Conservation (phyloP, 2,113 vertebrate species). For the Campylomormyrus tamandua region DNA sequence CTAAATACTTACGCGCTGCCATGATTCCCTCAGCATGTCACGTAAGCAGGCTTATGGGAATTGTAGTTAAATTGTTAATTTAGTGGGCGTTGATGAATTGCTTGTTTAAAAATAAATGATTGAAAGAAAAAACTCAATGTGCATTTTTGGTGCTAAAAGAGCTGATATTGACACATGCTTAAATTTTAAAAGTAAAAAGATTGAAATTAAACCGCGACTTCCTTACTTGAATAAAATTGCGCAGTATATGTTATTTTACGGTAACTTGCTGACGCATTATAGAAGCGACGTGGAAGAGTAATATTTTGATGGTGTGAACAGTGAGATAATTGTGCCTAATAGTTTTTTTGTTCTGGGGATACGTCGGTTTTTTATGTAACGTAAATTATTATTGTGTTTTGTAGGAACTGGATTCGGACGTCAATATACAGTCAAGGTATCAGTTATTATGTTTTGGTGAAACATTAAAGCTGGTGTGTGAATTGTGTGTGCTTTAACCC, state of each 20-base stretch:
- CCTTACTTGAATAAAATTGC: not conserved
- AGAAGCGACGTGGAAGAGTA: not conserved
- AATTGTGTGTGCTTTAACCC: not conserved
- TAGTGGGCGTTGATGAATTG: not conserved
- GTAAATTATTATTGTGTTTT: not conserved
- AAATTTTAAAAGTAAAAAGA: not conserved
- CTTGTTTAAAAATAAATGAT: not conserved
- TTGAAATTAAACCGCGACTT: not conserved
- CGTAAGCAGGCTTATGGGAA: not conserved
- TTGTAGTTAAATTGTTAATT: not conserved
- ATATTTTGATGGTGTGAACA: not conserved
- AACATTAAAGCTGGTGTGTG: not conserved
- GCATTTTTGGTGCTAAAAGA: not conserved
- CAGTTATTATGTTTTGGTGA: not conserved
- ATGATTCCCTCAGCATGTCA: not conserved
- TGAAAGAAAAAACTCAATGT: not conserved
- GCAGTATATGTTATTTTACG: not conserved
- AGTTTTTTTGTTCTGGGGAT: not conserved
- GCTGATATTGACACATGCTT: not conserved
- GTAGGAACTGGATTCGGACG: not conserved
- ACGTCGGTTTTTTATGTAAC: not conserved
- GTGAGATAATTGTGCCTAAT: not conserved
- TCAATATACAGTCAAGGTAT: not conserved
- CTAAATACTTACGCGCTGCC: slow-evolving; percentile 19
- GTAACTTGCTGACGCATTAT: slow-evolving; percentile 12